Percentiles rank a stretch among this genome's conserved stretches.
Conservation (phyloP, 2,113 vertebrate genomes). For the Seriola rivoliana region DNA sequence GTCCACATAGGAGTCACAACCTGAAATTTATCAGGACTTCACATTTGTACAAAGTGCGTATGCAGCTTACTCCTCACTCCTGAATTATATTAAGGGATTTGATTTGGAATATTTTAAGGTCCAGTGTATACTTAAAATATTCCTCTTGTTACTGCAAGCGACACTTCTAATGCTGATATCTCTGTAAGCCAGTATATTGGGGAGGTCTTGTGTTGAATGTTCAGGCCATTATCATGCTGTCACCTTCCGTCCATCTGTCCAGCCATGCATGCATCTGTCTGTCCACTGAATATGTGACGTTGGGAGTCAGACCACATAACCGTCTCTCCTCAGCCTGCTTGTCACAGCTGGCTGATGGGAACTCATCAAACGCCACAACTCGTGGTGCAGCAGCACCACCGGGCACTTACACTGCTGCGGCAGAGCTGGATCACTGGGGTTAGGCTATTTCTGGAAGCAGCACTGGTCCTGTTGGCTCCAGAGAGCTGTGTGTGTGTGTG, state of each 20-base stretch:
- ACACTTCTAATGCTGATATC: background rate
- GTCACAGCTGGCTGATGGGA: constrained; percentile 66
- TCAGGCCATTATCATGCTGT: constrained; percentile 23
- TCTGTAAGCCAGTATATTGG: background rate
- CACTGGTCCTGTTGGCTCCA: constrained; percentile 45
- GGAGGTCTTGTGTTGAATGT: background rate
- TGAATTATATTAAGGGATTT: background rate
- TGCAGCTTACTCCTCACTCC: background rate
- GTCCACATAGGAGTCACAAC: too few relatives aligned
- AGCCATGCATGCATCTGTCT: constrained; percentile 38
- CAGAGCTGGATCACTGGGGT: constrained; percentile 62
- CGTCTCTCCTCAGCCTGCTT: constrained; percentile 37
- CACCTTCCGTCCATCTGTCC: constrained; percentile 48
- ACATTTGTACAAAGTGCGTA: background rate
- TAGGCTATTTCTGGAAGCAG: constrained; percentile 77
- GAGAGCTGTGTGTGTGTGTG: constrained; percentile 6
- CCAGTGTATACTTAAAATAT: background rate
- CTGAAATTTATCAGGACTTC: too few relatives aligned
- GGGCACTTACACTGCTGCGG: constrained; percentile 34
- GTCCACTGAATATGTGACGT: constrained; percentile 34
- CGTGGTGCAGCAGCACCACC: constrained; percentile 49
- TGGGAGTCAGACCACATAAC: constrained; percentile 57
- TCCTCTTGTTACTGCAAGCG: background rate
- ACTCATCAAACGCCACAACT: constrained; percentile 62
- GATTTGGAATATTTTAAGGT: background rate